Percentiles rank a stretch among this genome's conserved stretches.
phyloP scores from a whole-genome alignment of 2,888 invertebrate genomes.

The Sepioteuthis lessoniana region DNA sequence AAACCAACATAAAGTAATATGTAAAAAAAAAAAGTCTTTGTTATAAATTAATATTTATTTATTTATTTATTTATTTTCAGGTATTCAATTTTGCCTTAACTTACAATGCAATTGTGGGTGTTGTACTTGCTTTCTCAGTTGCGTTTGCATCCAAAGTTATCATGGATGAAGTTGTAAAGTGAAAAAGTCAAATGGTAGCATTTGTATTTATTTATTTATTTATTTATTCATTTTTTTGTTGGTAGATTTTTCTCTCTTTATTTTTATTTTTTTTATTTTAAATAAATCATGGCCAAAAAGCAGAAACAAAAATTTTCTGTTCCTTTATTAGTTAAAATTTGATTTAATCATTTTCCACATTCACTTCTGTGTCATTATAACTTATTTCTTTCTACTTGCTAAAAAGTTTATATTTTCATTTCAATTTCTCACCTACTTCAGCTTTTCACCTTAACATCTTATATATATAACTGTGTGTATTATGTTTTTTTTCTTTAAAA shows the following conservation, averaged over 20 bases:
- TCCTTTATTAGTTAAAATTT: neutral
- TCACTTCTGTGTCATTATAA: neutral
- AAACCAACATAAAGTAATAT: no score
- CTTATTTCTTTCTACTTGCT: neutral
- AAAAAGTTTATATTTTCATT: no score
- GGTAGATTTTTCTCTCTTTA: neutral
- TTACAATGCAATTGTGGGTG: slow-evolving; percentile 69
- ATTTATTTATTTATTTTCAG: slow-evolving; percentile 54
- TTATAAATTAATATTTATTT: neutral
- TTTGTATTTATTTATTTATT: neutral
- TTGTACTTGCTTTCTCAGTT: slow-evolving; percentile 68
- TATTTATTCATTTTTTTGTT: no score
- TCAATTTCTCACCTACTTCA: no score
- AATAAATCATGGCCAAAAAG: neutral
- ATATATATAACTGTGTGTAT: no score
- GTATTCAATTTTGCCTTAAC: slow-evolving; percentile 70
- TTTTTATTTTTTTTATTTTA: no score
- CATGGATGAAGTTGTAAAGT: slow-evolving; percentile 67
- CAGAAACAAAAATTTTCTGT: neutral
- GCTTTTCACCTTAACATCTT: no score
- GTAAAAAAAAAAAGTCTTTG: no score
- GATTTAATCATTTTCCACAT: neutral
- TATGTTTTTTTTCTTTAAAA: no score
- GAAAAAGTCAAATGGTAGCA: neutral
- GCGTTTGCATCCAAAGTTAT: slow-evolving; percentile 70